Percentiles rank a stretch among this genome's conserved stretches.
Conservation (phyloP, 2,797 vertebrate genomes). For the Trichosurus vulpecula region DNA sequence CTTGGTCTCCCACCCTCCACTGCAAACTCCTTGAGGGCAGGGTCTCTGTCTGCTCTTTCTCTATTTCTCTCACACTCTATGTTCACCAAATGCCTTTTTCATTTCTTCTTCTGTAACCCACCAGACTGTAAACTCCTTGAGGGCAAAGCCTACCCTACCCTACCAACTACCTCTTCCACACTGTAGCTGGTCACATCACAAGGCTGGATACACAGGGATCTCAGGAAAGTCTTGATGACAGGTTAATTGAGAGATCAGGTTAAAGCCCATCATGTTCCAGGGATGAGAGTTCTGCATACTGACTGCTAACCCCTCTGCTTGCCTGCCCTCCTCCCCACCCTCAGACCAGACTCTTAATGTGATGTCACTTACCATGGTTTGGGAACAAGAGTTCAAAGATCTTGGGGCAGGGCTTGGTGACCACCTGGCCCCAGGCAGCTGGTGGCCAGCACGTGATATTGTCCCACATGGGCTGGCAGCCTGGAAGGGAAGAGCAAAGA, state of each 20-base stretch:
- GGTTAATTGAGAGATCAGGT: conserved; percentile 27
- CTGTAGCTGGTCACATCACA: neutral
- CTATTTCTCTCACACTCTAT: neutral
- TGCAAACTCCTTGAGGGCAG: neutral
- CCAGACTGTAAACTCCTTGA: neutral
- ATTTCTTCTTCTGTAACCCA: neutral
- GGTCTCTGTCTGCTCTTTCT: neutral
- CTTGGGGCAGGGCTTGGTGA: conserved; percentile 89
- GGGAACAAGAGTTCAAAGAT: conserved; percentile 91
- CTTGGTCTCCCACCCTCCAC: neutral
- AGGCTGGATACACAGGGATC: neutral
- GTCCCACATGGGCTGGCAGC: conserved; percentile 94
- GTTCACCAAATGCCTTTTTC: neutral
- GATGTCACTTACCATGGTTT: conserved; percentile 85
- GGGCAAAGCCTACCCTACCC: too few species aligned
- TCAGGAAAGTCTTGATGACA: neutral
- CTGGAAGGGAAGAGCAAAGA: conserved; percentile 80
- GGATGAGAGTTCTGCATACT: neutral
- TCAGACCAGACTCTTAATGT: neutral
- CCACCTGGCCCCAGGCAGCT: conserved; percentile 89
- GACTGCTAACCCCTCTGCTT: neutral
- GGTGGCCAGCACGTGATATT: conserved; percentile 95
- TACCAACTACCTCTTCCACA: neutral
- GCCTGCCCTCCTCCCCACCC: too few species aligned
- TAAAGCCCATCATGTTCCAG: neutral